Conservation (phyloP, 2,888 invertebrate species). For the Apodemia hepburni region DNA sequence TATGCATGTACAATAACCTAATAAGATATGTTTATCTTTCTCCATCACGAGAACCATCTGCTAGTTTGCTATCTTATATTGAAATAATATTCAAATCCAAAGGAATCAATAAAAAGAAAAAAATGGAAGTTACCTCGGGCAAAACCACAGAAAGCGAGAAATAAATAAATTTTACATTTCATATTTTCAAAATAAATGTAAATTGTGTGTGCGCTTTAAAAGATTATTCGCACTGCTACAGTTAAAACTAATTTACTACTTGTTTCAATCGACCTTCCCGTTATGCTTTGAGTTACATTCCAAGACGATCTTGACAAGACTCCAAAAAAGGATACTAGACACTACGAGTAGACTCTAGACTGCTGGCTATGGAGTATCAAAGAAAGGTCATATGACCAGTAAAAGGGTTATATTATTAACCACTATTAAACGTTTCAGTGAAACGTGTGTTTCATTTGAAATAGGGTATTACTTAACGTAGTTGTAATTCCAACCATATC, state of each 20-base stretch:
- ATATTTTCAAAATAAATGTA: too few species aligned
- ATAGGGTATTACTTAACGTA: neutral
- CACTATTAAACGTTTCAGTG: neutral
- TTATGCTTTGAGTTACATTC: slow-evolving; percentile 26
- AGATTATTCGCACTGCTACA: neutral
- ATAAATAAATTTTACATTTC: too few species aligned
- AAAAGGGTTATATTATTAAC: slow-evolving; percentile 4
- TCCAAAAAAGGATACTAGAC: slow-evolving; percentile 26
- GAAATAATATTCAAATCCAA: too few species aligned
- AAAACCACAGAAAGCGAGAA: too few species aligned
- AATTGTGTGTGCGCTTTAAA: too few species aligned
- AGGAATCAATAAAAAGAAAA: too few species aligned
- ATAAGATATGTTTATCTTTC: too few species aligned
- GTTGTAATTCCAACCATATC: slow-evolving; percentile 6
- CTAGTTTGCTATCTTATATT: too few species aligned
- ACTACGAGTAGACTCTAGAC: neutral
- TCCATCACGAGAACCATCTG: too few species aligned
- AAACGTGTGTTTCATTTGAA: slow-evolving; percentile 7
- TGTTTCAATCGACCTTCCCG: slow-evolving; percentile 28
- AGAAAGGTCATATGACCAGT: neutral
- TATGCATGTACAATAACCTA: too few species aligned
- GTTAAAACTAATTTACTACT: slow-evolving; percentile 26
- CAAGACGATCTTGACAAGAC: slow-evolving; percentile 23
- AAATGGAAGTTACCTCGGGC: too few species aligned
- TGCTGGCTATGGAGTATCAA: neutral